Evolutionary conservation across 2,888 invertebrate species (phyloP), one percentile per base, ranked within the genome.

Genomic region (Asteroscopus sphinx): DNA sequence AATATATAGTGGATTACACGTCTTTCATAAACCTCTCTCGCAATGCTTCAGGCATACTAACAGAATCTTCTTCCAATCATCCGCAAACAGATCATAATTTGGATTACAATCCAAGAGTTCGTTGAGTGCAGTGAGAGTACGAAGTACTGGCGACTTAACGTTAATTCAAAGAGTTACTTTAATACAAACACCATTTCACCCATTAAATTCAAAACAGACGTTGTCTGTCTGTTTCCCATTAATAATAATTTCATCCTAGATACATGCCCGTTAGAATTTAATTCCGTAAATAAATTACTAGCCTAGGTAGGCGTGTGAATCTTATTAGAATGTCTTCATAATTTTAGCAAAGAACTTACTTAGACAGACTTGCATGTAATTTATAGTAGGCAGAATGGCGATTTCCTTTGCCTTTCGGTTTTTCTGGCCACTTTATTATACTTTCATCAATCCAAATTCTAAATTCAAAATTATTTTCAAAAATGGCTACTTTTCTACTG

Each of bases 211-310:
- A 60, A 52, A 59, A 40, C 52, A 40, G 60, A 66, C 58, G 45
- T 17, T 57, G 68, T 57, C 69, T 41, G 70, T 65, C 70, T 13
- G 61, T 54, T 64, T 63, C 52, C 26, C 53, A 69, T 76, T 73
- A 54, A 73, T 73, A 54, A 73, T 75, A 76, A 71, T 76, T 73
- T 61, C 57, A 68, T 76, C 59, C 58, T 25, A 70, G 68, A 65
- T 56, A 64, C 61, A 55, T 46, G 61, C 44, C 73, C 73, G 68
- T 73, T 73, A 60, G 68, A 73, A 73, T 69, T 64, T 67, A 69
- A 70, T 67, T 67, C 67, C 30, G 64, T 26, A 69, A 75, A 75
- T 68, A 75, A 67, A 73, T 69, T 72, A 71, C 54, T 48, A 13
- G 44, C 30, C 11, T 37, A 1, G 25, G 46, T 53, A 52, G 42